Evolutionary conservation across 2,797 vertebrate genomes (phyloP).

Genomic region (Selene dorsalis): DNA sequence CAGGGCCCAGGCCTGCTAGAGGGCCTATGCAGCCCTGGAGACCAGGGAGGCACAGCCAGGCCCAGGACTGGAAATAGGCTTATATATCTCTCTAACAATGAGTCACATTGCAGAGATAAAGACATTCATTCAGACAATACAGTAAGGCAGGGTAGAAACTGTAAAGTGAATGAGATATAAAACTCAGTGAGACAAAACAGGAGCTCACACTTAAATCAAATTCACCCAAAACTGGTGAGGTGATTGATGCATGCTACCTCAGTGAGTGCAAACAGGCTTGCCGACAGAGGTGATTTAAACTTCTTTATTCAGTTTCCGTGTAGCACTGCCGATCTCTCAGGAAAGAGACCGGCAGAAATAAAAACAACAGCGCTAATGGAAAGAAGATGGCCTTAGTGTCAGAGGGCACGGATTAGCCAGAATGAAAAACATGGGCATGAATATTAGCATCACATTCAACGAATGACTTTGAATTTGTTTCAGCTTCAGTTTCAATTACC

Average conservation of each 20-base stretch:
- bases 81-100: conserved; percentile 59
- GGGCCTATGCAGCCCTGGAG: conserved; percentile 50
- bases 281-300: conserved; percentile 62
- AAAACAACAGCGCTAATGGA: conserved; percentile 77
- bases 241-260: conserved; percentile 68
- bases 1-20: conserved; percentile 52
- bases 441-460: conserved; percentile 74
- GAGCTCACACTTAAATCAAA: conserved; percentile 70
- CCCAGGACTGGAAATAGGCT: conserved; percentile 41
- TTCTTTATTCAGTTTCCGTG: conserved; percentile 70
- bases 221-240: conserved; percentile 55
- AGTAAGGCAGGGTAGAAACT: conserved; percentile 51
- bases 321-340: conserved; percentile 53
- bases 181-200: conserved; percentile 71
- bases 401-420: conserved; percentile 78
- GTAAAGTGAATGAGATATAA: conserved; percentile 65
- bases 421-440: conserved; percentile 77
- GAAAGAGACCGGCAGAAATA: conserved; percentile 76
- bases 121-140: conserved; percentile 62
- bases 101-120: conserved; percentile 60
- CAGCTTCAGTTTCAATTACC: conserved; percentile 73
- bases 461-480: conserved; percentile 76
- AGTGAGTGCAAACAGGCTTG: conserved; percentile 51
- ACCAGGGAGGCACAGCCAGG: conserved; percentile 42
- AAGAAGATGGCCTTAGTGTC: conserved; percentile 73